A percentile compares a stretch with the other conserved stretches of the same genome.
These are phyloP conservation scores for Cromileptes altivelis DNA, from an alignment of 2,113 vertebrate species.

Conservation along the genomic window DNA sequence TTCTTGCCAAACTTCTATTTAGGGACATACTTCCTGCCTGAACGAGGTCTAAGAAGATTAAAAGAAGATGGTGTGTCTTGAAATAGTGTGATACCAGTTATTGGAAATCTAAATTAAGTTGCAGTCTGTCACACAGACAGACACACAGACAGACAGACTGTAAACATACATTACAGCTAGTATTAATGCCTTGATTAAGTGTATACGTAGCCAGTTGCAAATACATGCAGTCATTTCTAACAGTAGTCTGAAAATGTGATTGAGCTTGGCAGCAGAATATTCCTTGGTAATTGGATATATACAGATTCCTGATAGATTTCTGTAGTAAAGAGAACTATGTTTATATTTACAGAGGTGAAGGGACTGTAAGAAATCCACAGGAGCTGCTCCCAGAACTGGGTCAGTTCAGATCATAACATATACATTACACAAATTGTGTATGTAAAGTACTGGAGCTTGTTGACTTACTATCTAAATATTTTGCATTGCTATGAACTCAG, in stretches of 20 bases:
- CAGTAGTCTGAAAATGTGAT: conserved; percentile 10
- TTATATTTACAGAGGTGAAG: conserved; percentile 47
- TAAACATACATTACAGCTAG: neutral
- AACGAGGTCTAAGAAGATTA: conserved; percentile 77
- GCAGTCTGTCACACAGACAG: neutral
- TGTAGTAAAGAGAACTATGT: conserved; percentile 39
- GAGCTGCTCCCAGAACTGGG: conserved; percentile 20
- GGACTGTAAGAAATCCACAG: conserved; percentile 30
- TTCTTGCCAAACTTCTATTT: conserved; percentile 68
- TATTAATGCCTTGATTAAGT: neutral
- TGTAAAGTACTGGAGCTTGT: neutral
- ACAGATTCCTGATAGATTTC: conserved; percentile 31
- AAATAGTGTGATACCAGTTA: conserved; percentile 62
- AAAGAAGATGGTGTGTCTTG: conserved; percentile 58
- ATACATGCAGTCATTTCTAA: conserved; percentile 9
- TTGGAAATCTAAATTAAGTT: conserved; percentile 43
- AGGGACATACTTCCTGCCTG: conserved; percentile 66
- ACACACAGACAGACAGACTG: neutral
- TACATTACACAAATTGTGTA: neutral
- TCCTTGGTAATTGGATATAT: conserved; percentile 51
- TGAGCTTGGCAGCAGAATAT: conserved; percentile 16
- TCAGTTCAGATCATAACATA: conserved; percentile 24
- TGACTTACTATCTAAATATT: neutral
- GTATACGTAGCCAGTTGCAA: neutral
- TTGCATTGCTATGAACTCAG: neutral